These are phyloP conservation scores for Ips typographus DNA, from an alignment of 1,140 invertebrate genomes.

Conservation along the genomic window DNA sequence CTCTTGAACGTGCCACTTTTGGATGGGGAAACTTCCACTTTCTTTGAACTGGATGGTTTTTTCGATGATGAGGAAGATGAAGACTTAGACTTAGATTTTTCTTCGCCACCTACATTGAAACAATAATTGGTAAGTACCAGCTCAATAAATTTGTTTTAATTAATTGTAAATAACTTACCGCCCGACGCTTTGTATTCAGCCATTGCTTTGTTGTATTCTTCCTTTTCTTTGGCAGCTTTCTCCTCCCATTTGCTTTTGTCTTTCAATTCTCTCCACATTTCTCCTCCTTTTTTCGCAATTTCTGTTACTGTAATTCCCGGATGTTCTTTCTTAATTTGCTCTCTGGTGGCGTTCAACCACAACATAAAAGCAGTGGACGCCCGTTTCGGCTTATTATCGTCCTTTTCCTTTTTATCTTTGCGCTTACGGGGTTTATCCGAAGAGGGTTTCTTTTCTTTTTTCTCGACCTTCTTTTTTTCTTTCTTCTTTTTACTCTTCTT, in stretches of 20 bases:
- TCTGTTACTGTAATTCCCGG: slow-evolving; percentile 90
- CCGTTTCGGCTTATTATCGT: slow-evolving; percentile 90
- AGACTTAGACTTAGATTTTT: too few relatives aligned
- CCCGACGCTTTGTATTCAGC: slow-evolving; percentile 80
- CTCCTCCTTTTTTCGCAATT: slow-evolving; percentile 91
- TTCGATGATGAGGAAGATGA: too few relatives aligned
- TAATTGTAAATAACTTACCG: slow-evolving; percentile 44
- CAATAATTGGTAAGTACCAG: too few relatives aligned
- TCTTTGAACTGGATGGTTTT: too few relatives aligned
- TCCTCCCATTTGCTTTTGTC: slow-evolving; percentile 93
- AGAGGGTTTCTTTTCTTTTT: slow-evolving; percentile 68
- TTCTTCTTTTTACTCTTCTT: slow-evolving; percentile 58
- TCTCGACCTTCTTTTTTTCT: slow-evolving; percentile 55
- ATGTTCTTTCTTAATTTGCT: slow-evolving; percentile 85
- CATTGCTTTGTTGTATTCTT: slow-evolving; percentile 84
- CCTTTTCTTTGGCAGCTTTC: slow-evolving; percentile 78
- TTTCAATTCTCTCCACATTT: slow-evolving; percentile 90
- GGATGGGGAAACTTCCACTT: slow-evolving; percentile 48
- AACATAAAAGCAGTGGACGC: slow-evolving; percentile 91
- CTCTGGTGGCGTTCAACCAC: slow-evolving; percentile 89
- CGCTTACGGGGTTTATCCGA: slow-evolving; percentile 70
- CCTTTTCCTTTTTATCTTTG: slow-evolving; percentile 76
- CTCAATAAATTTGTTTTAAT: neutral
- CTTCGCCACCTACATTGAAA: too few relatives aligned
- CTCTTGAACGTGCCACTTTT: slow-evolving; percentile 71